Base-by-base conservation (phyloP, 2,797 vertebrate species). In the Lagocephalus sceleratus region DNA sequence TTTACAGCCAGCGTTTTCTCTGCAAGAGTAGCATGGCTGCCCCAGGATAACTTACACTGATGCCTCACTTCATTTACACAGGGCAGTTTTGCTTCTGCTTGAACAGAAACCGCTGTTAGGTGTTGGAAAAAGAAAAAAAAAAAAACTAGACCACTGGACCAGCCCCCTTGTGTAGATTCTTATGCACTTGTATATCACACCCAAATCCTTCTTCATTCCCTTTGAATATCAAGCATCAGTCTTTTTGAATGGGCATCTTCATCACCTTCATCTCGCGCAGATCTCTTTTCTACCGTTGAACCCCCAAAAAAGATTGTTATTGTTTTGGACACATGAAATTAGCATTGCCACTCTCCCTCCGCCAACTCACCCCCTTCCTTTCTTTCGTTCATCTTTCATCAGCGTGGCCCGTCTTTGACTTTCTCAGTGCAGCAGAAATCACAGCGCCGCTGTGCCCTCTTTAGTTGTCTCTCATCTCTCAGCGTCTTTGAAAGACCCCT, bases 21-120 rank as follows among this genome's bases (percentile, higher is more conserved):
- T 77, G 84, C 75, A 63, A 75, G 85, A 87, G 78, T 71, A 81
- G 73, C 82, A 82, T 80, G 81, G 56, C 66, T 77, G 84, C 81
- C 83, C 73, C 78, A 81, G 81, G 82, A 87, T 87, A 86, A 87
- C 83, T 78, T 85, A 83, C 81, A 78, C 81, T 88, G 86, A 84
- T 87, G 75, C 79, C 85, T 87, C 76, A 65, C 82, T 89, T 87
- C 83, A 84, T 88, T 89, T 86, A 85, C 85, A 85, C 85, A 70
- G 60, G 66, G 75, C 77, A 79, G 66, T 82, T 88, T 84, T 76
- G 79, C 82, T 78, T 71, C 74, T 47, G 71, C 67, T 65, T 66
- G 69, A 82, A 63, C 67, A 72, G 58, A 85, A 84, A 75, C 69
- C 59, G 74, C 73, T 84, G 78, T 76, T 79, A 63, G 71, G 68